Conservation (phyloP, 2,113 vertebrate species). For the Pituophis catenifer region DNA sequence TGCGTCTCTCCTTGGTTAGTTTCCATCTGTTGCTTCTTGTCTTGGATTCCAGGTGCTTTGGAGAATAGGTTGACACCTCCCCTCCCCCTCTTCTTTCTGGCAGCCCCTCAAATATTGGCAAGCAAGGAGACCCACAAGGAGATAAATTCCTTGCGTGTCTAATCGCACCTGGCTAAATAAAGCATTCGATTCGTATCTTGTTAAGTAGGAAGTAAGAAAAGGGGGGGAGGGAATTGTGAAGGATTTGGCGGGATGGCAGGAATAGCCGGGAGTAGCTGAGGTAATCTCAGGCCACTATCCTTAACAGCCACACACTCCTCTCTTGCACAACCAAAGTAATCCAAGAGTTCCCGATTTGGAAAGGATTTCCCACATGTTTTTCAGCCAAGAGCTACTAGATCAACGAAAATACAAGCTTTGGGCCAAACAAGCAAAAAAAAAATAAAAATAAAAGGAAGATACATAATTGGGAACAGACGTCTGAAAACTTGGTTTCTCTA, state of each 20-base stretch:
- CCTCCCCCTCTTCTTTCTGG: too few species aligned
- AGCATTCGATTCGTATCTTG: background rate
- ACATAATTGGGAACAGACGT: background rate
- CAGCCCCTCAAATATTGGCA: too few species aligned
- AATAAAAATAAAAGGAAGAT: background rate
- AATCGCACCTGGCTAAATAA: too few species aligned
- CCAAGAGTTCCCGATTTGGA: background rate
- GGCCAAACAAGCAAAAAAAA: background rate
- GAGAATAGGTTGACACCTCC: too few species aligned
- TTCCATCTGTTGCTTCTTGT: too few species aligned
- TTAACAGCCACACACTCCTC: background rate
- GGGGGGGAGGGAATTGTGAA: background rate
- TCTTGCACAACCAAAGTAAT: background rate
- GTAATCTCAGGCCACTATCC: background rate
- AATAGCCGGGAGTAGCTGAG: background rate
- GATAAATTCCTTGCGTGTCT: too few species aligned
- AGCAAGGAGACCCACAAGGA: too few species aligned
- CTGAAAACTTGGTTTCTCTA: background rate
- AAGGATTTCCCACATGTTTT: background rate
- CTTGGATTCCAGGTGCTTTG: too few species aligned
- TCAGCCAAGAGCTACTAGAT: background rate
- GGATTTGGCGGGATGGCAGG: background rate
- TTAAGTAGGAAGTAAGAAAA: rapidly evolving
- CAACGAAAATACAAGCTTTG: background rate
- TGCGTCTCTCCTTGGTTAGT: too few species aligned